Conservation (phyloP, 2,797 vertebrate genomes). For the Cuniculus paca region DNA sequence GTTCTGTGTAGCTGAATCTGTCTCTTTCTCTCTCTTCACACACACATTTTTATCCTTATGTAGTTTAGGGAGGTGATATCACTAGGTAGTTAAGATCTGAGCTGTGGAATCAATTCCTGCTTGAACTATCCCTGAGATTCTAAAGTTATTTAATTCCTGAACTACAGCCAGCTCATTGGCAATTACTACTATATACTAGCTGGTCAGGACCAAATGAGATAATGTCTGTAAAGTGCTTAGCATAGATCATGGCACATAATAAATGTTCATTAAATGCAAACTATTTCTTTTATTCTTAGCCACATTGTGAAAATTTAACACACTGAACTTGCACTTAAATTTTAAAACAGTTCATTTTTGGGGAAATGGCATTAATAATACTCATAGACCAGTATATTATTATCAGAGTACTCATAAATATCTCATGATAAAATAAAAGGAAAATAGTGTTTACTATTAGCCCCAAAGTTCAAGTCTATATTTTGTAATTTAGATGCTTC, state of each 20-base stretch:
- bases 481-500: conserved; percentile 42
- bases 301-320: conserved; percentile 58
- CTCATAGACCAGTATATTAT: not conserved
- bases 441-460: conserved; percentile 59
- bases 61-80: not conserved
- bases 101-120: not conserved
- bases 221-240: not conserved
- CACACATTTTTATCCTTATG: not conserved
- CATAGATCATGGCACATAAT: not conserved
- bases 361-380: conserved; percentile 43
- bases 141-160: not conserved
- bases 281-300: conserved; percentile 60
- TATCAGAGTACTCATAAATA: conserved; percentile 64
- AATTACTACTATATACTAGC: not conserved
- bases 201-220: conserved; percentile 6
- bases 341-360: conserved; percentile 59
- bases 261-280: conserved; percentile 66
- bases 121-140: not conserved
- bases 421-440: conserved; percentile 56
- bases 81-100: not conserved
- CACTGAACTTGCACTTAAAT: conserved; percentile 40
- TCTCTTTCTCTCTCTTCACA: not conserved
- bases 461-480: conserved; percentile 49
- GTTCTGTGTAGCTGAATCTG: not conserved
- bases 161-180: not conserved